Evolutionary conservation across 2,888 invertebrate genomes (phyloP), one percentile per base, ranked within the genome.

Genomic region (Machimus rusticus): DNA sequence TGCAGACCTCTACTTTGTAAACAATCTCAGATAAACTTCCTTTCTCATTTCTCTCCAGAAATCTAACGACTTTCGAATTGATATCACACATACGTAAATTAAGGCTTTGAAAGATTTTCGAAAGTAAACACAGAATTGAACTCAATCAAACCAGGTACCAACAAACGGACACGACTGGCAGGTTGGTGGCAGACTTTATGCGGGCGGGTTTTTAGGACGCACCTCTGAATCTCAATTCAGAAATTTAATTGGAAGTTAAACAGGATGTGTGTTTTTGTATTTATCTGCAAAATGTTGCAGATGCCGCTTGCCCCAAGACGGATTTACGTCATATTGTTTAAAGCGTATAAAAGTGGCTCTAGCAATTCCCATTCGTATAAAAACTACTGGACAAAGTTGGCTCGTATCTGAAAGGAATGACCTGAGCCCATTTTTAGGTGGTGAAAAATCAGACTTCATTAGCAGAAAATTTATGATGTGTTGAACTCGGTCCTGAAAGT

Each of bases 1-100:
- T 0, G 19, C 31, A 12, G 76, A 76, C 76, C 37, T 37, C 76
- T 76, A 76, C 76, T 76, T 76, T 76, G 76, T 76, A 76, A 76
- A 76, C 76, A 76, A 76, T 76, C 76, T n/a, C 76, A 16, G 34
- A 76, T 39, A 76, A 37, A 39, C 39, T 76, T n/a, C n/a, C 23
- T 8, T 3, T n/a, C 37, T 19, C 76, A 76, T 16, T 39, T 28
- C 66, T 66, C 28, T 28, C 5, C 12, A 37, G 31, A 31, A 34
- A 34, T 76, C 39, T 76, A 76, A 76, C 76, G 76, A 77, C 28
- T 77, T 77, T 37, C 14, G 39, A 76, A 77, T 77, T 77, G 77
- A 37, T 19, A 76, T 37, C 34, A 16, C 34, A 77, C 39, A 34
- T 5, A 34, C 1, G 34, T 77, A 77, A 77, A 77, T 34, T 37